Conservation (phyloP, 2,797 vertebrate species). For the Helicolenus hilgendorfi region DNA sequence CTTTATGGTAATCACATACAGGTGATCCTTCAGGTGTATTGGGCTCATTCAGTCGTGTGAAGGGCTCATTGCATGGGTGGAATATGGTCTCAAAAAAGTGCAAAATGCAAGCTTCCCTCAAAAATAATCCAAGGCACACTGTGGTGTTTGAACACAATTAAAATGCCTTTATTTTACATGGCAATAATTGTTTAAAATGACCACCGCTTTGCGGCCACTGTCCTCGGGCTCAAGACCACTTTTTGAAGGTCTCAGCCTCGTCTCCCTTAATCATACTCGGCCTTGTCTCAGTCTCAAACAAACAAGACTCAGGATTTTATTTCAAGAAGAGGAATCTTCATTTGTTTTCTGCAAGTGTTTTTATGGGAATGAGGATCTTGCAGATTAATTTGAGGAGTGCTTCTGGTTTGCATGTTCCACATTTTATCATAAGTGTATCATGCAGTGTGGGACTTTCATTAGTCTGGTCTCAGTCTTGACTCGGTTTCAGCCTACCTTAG, state of each 20-base stretch:
- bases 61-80: too few species aligned
- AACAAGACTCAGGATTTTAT: neutral
- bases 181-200: too few species aligned
- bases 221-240: neutral
- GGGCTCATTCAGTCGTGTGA: too few species aligned
- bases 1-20: too few species aligned
- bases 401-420: neutral
- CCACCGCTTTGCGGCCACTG: too few species aligned
- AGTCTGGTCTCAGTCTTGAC: neutral
- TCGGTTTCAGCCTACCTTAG: too few species aligned
- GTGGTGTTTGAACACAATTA: too few species aligned
- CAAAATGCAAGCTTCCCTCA: too few species aligned
- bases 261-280: neutral
- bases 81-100: too few species aligned
- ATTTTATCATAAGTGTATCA: neutral
- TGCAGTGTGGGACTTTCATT: neutral
- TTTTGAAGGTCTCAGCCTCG: neutral
- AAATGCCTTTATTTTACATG: too few species aligned
- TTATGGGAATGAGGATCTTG: neutral
- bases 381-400: neutral
- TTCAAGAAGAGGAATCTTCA: neutral
- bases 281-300: neutral
- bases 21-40: too few species aligned
- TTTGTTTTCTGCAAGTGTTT: neutral
- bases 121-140: too few species aligned